Evolutionary conservation across 1,140 invertebrate genomes (phyloP).

Genomic region (Heliconius hermathena): DNA sequence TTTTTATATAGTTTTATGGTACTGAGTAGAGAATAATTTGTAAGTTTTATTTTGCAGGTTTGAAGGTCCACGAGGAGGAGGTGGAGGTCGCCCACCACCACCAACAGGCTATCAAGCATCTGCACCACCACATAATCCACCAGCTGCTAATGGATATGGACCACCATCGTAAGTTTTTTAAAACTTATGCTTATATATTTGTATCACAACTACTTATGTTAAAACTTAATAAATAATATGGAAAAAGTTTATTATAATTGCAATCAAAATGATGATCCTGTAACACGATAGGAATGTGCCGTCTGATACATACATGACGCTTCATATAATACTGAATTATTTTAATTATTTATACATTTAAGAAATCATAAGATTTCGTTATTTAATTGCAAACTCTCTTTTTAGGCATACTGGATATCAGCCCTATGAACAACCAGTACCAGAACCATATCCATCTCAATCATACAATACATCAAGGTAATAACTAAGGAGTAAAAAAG

Average conservation of each 20-base stretch:
- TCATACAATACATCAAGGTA: constrained; percentile 65
- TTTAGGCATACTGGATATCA: constrained; percentile 71
- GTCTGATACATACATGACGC: constrained; percentile 79
- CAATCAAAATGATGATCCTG: constrained; percentile 67
- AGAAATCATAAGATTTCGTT: not conserved
- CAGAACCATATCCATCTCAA: constrained; percentile 63
- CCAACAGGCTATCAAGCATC: constrained; percentile 53
- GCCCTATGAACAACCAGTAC: constrained; percentile 66
- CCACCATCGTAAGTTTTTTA: constrained; percentile 60
- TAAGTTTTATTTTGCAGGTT: constrained; percentile 46
- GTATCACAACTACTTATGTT: too few species aligned
- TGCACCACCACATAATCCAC: constrained; percentile 53
- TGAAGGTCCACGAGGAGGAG: constrained; percentile 65
- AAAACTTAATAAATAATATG: not conserved
- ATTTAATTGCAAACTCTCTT: constrained; percentile 9
- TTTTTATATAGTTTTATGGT: too few species aligned
- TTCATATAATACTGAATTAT: constrained; percentile 38
- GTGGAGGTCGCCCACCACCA: constrained; percentile 48
- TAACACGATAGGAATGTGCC: constrained; percentile 79
- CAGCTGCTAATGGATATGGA: constrained; percentile 69
- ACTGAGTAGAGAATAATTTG: not conserved
- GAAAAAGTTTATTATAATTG: not conserved
- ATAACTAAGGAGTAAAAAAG: constrained; percentile 17
- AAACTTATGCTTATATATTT: too few species aligned
- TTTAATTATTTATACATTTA: not conserved